Percentiles rank a stretch among this genome's conserved stretches.
phyloP scores from a whole-genome alignment of 2,888 invertebrate genomes.

The Tridacna crocea region DNA sequence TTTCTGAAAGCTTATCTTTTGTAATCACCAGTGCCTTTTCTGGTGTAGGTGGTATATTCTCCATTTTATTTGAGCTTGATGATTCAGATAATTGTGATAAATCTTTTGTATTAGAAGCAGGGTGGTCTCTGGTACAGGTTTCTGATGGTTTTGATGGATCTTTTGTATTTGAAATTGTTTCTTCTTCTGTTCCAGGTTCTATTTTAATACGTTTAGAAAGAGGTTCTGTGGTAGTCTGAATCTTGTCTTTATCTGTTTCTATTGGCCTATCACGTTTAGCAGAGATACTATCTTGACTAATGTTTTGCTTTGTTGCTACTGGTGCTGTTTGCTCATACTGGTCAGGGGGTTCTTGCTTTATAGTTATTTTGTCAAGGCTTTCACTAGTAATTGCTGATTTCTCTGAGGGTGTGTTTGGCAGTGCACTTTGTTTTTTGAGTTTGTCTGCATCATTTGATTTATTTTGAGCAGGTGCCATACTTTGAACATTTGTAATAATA shows the following conservation, averaged over 20 bases:
- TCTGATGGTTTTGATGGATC: too few relatives aligned
- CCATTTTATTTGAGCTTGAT: too few relatives aligned
- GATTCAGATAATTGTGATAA: too few relatives aligned
- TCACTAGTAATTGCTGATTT: background rate
- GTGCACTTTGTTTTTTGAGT: background rate
- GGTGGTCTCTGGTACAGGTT: too few relatives aligned
- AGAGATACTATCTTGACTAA: background rate
- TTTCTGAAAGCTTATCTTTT: too few relatives aligned
- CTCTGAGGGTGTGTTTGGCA: background rate
- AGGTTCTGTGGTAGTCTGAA: background rate
- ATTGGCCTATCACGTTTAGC: background rate
- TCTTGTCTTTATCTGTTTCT: background rate
- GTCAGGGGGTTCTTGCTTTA: slow-evolving; percentile 5
- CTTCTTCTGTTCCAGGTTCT: slow-evolving; percentile 3
- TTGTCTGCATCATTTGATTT: background rate
- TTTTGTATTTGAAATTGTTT: background rate
- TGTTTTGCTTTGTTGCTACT: background rate
- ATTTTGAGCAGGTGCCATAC: background rate
- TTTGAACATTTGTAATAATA: slow-evolving; percentile 12
- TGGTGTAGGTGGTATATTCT: background rate
- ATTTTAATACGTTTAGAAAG: slow-evolving; percentile 1
- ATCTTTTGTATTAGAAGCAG: too few relatives aligned
- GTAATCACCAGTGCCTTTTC: background rate
- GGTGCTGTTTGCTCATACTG: background rate
- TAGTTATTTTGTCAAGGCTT: background rate